A percentile compares a stretch with the other conserved stretches of the same genome.
Evolutionary conservation across 2,797 vertebrate genomes (phyloP).

Genomic region (Knipowitschia caucasica): DNA sequence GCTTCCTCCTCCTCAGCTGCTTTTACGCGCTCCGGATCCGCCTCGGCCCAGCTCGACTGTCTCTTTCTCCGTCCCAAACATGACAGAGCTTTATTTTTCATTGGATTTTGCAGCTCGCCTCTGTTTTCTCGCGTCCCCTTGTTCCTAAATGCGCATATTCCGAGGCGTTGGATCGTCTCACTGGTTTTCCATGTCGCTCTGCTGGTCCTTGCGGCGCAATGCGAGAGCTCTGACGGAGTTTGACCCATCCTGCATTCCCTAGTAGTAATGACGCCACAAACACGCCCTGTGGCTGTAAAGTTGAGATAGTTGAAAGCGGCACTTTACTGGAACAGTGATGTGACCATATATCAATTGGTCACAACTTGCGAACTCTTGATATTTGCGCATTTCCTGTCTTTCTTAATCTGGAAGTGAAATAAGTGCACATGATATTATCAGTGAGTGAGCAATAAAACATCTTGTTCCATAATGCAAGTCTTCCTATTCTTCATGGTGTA

Average conservation of each 20-base stretch:
- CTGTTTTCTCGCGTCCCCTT: constrained; percentile 30
- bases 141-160: constrained; percentile 27
- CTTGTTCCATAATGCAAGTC: background rate
- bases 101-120: constrained; percentile 54
- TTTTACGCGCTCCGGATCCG: constrained; percentile 27
- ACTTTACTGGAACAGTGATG: constrained; percentile 19
- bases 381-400: background rate
- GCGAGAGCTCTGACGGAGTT: constrained; percentile 54
- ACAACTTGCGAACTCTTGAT: constrained; percentile 13
- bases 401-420: constrained; percentile 14
- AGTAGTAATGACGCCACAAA: constrained; percentile 49
- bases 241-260: constrained; percentile 77
- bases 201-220: constrained; percentile 26
- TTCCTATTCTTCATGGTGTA: background rate
- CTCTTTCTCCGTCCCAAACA: constrained; percentile 62
- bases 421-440: constrained; percentile 23
- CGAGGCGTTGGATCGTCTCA: constrained; percentile 28
- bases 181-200: constrained; percentile 49
- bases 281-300: constrained; percentile 54
- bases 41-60: constrained; percentile 37
- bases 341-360: constrained; percentile 35
- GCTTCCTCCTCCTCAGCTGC: constrained; percentile 40
- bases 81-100: constrained; percentile 67
- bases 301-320: constrained; percentile 11
- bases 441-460: background rate